phyloP scores from a whole-genome alignment of 2,888 invertebrate genomes.

The Patella caerulea region DNA sequence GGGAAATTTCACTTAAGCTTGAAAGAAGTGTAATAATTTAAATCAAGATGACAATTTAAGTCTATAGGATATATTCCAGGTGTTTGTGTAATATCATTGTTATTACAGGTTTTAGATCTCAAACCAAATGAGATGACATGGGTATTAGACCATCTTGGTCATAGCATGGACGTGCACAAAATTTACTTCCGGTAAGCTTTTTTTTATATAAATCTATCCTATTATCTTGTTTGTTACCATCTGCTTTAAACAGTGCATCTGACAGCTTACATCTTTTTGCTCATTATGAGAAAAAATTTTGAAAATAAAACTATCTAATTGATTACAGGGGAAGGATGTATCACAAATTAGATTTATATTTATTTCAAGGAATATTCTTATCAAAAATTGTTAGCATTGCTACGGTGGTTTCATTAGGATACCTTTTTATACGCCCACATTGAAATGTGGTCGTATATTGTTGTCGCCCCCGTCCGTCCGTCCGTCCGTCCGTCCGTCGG shows the following conservation, averaged over 20 bases:
- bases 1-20: not conserved
- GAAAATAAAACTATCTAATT: too few relatives aligned
- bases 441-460: too few relatives aligned
- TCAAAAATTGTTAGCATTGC: too few relatives aligned
- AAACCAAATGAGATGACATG: constrained; percentile 2
- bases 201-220: not conserved
- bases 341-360: too few relatives aligned
- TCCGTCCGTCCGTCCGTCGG: too few relatives aligned
- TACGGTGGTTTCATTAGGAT: too few relatives aligned
- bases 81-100: not conserved
- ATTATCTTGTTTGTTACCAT: not conserved
- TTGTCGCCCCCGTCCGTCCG: too few relatives aligned
- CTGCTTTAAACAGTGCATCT: not conserved
- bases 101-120: constrained; percentile 3
- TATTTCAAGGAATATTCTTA: too few relatives aligned
- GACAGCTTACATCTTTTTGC: not conserved
- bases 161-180: not conserved
- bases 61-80: not conserved
- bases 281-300: too few relatives aligned
- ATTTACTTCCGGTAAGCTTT: not conserved
- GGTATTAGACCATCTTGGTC: constrained; percentile 8
- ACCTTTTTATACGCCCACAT: too few relatives aligned
- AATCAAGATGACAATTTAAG: not conserved
- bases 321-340: too few relatives aligned
- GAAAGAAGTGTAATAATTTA: not conserved